phyloP scores from a whole-genome alignment of 2,888 invertebrate genomes.

The Dioctria linearis region DNA sequence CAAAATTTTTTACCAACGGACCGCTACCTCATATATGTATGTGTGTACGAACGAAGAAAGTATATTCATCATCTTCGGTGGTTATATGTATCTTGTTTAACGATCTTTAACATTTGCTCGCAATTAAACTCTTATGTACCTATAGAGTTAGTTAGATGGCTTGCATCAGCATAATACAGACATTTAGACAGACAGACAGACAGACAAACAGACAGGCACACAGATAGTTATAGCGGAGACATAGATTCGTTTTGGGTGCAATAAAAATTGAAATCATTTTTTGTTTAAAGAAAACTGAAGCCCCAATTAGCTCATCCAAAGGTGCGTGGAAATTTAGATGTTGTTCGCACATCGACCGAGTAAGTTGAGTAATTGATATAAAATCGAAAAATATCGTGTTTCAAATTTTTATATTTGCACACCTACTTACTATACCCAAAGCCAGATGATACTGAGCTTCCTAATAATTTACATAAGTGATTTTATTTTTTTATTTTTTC shows the following conservation, averaged over 20 bases:
- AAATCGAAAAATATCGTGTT: background rate
- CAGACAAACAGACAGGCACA: no score
- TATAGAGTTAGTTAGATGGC: background rate
- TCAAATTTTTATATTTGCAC: background rate
- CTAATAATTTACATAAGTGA: background rate
- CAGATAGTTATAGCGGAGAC: background rate
- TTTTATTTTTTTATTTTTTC: background rate
- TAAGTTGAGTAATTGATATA: background rate
- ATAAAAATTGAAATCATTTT: slow-evolving; percentile 33
- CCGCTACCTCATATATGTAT: background rate
- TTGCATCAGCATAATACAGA: background rate
- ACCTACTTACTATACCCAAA: no score
- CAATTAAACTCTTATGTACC: background rate
- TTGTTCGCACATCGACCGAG: slow-evolving; percentile 25
- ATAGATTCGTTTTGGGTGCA: background rate
- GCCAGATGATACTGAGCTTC: background rate
- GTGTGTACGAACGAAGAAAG: slow-evolving; percentile 14
- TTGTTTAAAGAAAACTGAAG: slow-evolving; percentile 5
- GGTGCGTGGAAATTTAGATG: slow-evolving; percentile 40
- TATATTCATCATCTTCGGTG: background rate
- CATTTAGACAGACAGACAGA: background rate
- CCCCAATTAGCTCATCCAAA: slow-evolving; percentile 19
- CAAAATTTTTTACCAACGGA: background rate
- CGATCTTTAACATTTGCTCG: slow-evolving; percentile 10
- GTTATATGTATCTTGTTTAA: slow-evolving; percentile 3